Percentiles rank a stretch among this genome's conserved stretches.
Conservation (phyloP, 2,797 vertebrate species). For the Myotis vivesi region DNA sequence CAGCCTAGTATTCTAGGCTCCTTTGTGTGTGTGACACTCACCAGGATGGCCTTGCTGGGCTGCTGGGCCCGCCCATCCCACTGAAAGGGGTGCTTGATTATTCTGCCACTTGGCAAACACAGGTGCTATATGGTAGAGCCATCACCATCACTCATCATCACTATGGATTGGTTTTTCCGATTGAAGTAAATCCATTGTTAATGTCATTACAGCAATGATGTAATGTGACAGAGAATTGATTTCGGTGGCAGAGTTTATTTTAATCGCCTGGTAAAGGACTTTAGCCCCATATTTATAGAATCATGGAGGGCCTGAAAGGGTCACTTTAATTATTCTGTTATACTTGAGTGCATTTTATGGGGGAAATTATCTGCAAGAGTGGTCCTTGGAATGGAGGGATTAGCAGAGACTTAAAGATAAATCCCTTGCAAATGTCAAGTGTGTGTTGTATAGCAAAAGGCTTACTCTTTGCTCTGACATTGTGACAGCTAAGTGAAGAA, state of each 20-base stretch:
- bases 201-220: constrained; percentile 66
- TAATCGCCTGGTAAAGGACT: constrained; percentile 70
- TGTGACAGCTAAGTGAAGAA: constrained; percentile 44
- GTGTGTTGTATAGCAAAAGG: constrained; percentile 42
- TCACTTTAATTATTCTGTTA: constrained; percentile 78
- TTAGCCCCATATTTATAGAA: constrained; percentile 59
- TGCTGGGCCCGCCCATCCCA: neutral
- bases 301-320: constrained; percentile 61
- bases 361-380: constrained; percentile 70
- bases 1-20: neutral
- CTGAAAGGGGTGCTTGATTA: neutral
- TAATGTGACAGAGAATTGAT: constrained; percentile 65
- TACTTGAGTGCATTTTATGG: constrained; percentile 72
- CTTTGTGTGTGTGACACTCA: neutral
- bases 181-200: constrained; percentile 37
- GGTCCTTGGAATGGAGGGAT: constrained; percentile 70
- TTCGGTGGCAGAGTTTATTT: constrained; percentile 64
- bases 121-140: neutral
- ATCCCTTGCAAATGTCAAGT: constrained; percentile 76
- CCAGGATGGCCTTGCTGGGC: neutral
- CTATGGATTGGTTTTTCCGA: constrained; percentile 26
- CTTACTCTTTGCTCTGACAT: constrained; percentile 25
- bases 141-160: neutral
- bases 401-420: constrained; percentile 66
- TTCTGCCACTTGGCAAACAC: neutral